Evolutionary conservation across 2,113 vertebrate species (phyloP), one percentile per base, ranked within the genome.

Genomic region (Oreochromis niloticus): DNA sequence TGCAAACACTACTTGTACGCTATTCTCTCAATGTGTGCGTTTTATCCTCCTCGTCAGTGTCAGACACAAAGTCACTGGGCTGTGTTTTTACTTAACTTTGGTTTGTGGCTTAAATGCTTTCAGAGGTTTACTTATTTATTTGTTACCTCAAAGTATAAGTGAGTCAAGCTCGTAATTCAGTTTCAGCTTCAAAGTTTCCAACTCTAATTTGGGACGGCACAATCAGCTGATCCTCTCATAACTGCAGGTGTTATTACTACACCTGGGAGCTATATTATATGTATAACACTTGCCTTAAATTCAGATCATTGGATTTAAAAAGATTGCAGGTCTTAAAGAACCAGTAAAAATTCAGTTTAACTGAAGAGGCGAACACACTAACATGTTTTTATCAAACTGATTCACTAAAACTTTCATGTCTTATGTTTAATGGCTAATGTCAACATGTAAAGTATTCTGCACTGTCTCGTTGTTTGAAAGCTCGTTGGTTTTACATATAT

Each of bases 1-100:
- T 0, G 9, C 24, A 78, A 12, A 8, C 24, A 50, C 71, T n/a
- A 14, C 8, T 19, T 0, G 41, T 50, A 50, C 9, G 0, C 46
- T 50, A 17, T 19, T 7, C 22, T 75, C 24, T 32, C 0, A 0
- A 50, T 19, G 10, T 8, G 27, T n/a, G 16, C 1, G 11, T 6
- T 13, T 78, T 0, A 13, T 32, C 34, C 17, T 52, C 6, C 27
- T 78, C 7, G 0, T 52, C 73, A 50, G 0, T 75, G 41, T 30
- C 14, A 14, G 7, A 75, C 22, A 19, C 43, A 52, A 78, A n/a
- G 46, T 4, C 46, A 34, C 10, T 2, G 2, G 34, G 46, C 46
- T 78, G 73, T 0, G 52, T 36, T 2, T 55, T 9, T 9, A 24
- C 46, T 34, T 52, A 13, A 55, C 11, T 80, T 36, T 11, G 32